Evolutionary conservation across 2,113 vertebrate genomes (phyloP).

Genomic region (Misgurnus anguillicaudatus): DNA sequence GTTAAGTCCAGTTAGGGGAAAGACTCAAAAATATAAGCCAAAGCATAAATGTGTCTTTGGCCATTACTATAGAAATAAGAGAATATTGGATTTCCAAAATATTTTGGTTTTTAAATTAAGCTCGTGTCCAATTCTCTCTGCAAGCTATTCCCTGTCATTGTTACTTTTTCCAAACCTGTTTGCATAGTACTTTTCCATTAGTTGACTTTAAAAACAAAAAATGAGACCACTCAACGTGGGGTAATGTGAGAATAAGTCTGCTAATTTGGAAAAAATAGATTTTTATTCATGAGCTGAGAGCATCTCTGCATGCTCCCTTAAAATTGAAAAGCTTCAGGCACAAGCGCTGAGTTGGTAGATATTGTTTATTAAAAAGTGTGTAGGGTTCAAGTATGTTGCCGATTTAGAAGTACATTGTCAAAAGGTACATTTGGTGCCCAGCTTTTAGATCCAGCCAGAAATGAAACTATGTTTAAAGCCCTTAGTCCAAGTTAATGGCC

Average conservation of each 20-base stretch:
- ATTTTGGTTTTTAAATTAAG: slow-evolving; percentile 13
- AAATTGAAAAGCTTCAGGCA: slow-evolving; percentile 42
- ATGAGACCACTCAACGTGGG: background rate
- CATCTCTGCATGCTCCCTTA: slow-evolving; percentile 6
- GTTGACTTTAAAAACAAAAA: slow-evolving; percentile 3
- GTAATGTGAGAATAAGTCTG: slow-evolving; percentile 38
- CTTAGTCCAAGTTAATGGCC: slow-evolving; percentile 4
- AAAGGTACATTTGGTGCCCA: background rate
- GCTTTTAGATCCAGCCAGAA: slow-evolving; percentile 18
- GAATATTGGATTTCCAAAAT: slow-evolving; percentile 8
- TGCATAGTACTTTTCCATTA: slow-evolving; percentile 6
- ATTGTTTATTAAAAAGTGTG: slow-evolving; percentile 37
- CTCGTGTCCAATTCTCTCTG: background rate
- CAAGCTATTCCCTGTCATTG: background rate
- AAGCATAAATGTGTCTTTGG: background rate
- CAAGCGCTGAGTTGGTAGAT: slow-evolving; percentile 13
- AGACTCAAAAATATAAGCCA: background rate
- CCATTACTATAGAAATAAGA: background rate
- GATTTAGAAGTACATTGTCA: slow-evolving; percentile 2
- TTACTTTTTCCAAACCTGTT: background rate
- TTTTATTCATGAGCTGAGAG: slow-evolving; percentile 40
- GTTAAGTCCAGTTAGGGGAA: background rate
- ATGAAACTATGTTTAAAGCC: slow-evolving; percentile 34
- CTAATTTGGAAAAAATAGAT: slow-evolving; percentile 45
- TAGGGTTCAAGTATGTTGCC: background rate